A percentile compares a stretch with the other conserved stretches of the same genome.
Evolutionary conservation across 2,888 invertebrate species (phyloP).

Genomic region (Perizoma affinitatum): DNA sequence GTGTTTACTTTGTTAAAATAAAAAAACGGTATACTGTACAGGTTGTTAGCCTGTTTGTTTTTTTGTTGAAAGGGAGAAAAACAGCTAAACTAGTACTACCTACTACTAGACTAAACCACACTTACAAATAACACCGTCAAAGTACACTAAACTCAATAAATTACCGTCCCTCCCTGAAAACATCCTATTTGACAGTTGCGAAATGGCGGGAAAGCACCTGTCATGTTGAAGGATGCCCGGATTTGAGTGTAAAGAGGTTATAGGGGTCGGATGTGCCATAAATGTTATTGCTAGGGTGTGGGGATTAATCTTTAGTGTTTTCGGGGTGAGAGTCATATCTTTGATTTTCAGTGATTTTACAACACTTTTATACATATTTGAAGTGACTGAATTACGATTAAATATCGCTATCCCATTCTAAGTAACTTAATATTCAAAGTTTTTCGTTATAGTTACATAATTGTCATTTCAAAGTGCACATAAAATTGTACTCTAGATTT

Average conservation of each 20-base stretch:
- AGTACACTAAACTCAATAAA: constrained; percentile 34
- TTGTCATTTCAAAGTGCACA: no score
- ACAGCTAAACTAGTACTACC: no score
- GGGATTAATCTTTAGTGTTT: constrained; percentile 68
- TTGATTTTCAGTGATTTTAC: constrained; percentile 44
- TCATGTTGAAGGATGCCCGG: constrained; percentile 67
- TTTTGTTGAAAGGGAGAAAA: no score
- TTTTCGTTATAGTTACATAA: no score
- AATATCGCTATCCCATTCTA: no score
- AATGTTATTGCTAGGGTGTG: constrained; percentile 68
- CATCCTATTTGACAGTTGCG: constrained; percentile 66
- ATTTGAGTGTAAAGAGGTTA: constrained; percentile 74
- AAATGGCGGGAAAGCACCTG: constrained; percentile 67
- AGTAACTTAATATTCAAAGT: no score
- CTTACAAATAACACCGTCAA: constrained; percentile 2
- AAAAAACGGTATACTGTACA: no score
- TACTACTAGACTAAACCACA: no score
- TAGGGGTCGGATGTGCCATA: constrained; percentile 60
- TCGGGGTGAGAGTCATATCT: constrained; percentile 38
- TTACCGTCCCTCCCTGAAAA: constrained; percentile 46
- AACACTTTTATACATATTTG: background rate
- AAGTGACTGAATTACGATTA: no score
- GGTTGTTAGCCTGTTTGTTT: no score
- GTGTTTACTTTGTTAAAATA: no score
- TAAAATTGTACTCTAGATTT: no score